Evolutionary conservation across 2,113 vertebrate genomes (phyloP).

Genomic region (Ranitomeya imitator): DNA sequence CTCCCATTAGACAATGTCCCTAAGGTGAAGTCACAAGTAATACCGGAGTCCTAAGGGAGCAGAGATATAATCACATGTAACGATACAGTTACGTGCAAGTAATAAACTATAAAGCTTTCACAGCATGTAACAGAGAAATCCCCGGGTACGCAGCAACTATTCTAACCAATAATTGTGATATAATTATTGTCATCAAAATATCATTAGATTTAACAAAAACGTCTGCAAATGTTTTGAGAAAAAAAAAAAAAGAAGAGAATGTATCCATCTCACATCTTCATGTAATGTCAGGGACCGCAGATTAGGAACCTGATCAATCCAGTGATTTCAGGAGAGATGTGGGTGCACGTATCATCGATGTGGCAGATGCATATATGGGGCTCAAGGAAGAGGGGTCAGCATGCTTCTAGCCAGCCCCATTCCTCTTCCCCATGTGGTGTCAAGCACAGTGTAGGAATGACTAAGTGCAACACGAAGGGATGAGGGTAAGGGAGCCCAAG

Average conservation of each 20-base stretch:
- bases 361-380: no score
- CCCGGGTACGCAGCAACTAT: background rate
- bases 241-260: background rate
- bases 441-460: no score
- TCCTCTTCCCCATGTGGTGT: no score
- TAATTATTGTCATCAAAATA: conserved; percentile 19
- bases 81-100: background rate
- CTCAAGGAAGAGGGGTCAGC: no score
- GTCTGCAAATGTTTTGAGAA: background rate
- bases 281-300: background rate
- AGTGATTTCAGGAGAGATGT: background rate
- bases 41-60: background rate
- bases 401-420: no score
- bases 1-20: no score
- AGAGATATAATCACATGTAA: background rate
- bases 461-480: no score
- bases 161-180: background rate
- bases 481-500: no score
- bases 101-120: background rate
- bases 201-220: background rate
- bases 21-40: background rate
- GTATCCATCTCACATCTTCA: background rate
- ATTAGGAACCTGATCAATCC: background rate
- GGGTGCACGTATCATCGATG: no score
- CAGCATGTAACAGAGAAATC: background rate